Evolutionary conservation across 2,888 invertebrate species (phyloP).

Genomic region (Hydraecia micacea): DNA sequence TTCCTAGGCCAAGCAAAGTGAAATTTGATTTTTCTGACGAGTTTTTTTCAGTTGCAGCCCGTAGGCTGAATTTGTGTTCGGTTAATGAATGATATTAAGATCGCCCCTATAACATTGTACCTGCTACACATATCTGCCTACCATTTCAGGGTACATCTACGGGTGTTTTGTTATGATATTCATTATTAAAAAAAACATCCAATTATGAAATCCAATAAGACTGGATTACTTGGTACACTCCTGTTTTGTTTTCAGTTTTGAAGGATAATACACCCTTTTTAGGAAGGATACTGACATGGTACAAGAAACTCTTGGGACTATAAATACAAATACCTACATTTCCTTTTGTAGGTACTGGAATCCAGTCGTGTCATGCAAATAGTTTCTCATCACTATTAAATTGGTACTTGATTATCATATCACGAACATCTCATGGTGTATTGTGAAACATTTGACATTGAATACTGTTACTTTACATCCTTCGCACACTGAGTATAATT

Average conservation of each 20-base stretch:
- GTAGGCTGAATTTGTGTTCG: too few species aligned
- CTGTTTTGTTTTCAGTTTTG: not conserved
- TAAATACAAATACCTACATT: not conserved
- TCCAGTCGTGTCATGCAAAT: slow-evolving; percentile 55
- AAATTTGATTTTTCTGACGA: not conserved
- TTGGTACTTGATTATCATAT: slow-evolving; percentile 61
- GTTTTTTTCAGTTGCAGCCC: not conserved
- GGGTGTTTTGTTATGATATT: not conserved
- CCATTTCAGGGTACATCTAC: not conserved
- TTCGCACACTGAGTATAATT: slow-evolving; percentile 46
- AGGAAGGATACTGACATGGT: not conserved
- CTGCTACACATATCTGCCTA: not conserved
- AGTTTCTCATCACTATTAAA: slow-evolving; percentile 48
- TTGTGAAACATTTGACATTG: slow-evolving; percentile 62
- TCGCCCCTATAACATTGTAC: not conserved
- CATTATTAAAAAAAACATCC: not conserved
- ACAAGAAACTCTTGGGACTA: not conserved
- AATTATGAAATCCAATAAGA: not conserved
- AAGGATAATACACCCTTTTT: not conserved
- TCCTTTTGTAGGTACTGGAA: slow-evolving; percentile 5
- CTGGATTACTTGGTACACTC: too few species aligned
- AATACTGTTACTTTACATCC: slow-evolving; percentile 29
- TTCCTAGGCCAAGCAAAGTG: not conserved
- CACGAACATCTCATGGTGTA: slow-evolving; percentile 53
- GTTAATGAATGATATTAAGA: not conserved